These are phyloP conservation scores for Mellilla xanthometata DNA, from an alignment of 2,888 invertebrate genomes.

Conservation along the genomic window DNA sequence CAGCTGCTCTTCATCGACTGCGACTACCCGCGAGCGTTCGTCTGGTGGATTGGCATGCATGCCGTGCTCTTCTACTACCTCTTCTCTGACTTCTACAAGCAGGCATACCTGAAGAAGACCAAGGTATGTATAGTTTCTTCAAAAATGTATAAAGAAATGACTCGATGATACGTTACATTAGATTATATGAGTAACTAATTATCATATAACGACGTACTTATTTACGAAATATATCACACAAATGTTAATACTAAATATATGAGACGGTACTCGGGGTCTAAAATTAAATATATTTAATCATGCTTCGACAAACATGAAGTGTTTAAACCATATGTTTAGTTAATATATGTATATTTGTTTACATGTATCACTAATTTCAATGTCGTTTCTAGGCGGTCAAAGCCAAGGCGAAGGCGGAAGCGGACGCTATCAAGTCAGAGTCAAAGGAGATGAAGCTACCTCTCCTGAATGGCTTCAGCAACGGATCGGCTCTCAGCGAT, in stretches of 20 bases:
- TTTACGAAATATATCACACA: no score
- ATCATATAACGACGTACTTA: no score
- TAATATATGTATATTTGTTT: no score
- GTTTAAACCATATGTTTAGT: no score
- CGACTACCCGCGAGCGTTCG: slow-evolving; percentile 93
- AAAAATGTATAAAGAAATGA: no score
- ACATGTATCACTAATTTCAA: no score
- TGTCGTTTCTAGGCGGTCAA: slow-evolving; percentile 37
- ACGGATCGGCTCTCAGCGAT: slow-evolving; percentile 62
- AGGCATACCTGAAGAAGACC: slow-evolving; percentile 84
- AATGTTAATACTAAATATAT: no score
- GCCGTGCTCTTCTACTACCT: slow-evolving; percentile 96
- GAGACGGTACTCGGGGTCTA: no score
- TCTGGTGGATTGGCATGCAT: slow-evolving; percentile 96
- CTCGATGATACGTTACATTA: no score
- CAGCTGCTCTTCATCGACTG: slow-evolving; percentile 94
- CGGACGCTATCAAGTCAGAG: slow-evolving; percentile 49
- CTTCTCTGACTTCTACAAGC: slow-evolving; percentile 95
- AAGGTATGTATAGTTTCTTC: slow-evolving; percentile 15
- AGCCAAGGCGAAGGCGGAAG: slow-evolving; percentile 52
- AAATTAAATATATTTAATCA: no score
- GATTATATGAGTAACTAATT: no score
- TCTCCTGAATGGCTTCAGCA: slow-evolving; percentile 70
- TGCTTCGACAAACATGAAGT: no score
- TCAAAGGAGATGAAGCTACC: slow-evolving; percentile 63